A percentile compares a stretch with the other conserved stretches of the same genome.
Evolutionary conservation across 2,113 vertebrate genomes (phyloP).

Genomic region (Lota lota): DNA sequence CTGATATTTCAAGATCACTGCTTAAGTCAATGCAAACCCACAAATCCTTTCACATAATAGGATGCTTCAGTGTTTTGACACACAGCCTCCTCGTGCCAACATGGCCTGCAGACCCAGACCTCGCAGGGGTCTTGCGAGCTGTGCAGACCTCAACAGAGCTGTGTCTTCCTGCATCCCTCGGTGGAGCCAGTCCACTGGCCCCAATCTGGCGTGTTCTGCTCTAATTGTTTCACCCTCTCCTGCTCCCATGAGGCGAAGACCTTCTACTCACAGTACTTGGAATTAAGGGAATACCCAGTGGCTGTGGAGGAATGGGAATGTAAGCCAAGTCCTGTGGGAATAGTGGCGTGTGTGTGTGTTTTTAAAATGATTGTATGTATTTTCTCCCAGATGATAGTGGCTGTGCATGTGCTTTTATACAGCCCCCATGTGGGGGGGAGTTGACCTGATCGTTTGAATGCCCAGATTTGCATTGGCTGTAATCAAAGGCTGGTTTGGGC

Average conservation of each 20-base stretch:
- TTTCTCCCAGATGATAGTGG: background rate
- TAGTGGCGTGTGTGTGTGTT: conserved; percentile 18
- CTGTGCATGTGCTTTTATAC: conserved; percentile 13
- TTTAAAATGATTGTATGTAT: background rate
- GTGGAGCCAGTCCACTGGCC: conserved; percentile 43
- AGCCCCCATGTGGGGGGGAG: conserved; percentile 25
- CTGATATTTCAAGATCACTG: conserved; percentile 17
- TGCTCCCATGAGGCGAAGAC: conserved; percentile 39
- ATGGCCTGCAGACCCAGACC: too few relatives aligned
- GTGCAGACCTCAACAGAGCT: conserved; percentile 6
- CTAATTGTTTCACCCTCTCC: conserved; percentile 61
- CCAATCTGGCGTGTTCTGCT: conserved; percentile 64
- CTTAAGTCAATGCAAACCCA: conserved; percentile 12
- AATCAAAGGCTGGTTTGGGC: background rate
- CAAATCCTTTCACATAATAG: conserved; percentile 12
- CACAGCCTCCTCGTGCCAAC: background rate
- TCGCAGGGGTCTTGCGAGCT: too few relatives aligned
- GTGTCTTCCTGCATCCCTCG: conserved; percentile 36
- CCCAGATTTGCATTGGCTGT: conserved; percentile 11
- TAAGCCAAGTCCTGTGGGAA: conserved; percentile 57
- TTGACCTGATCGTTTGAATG: conserved; percentile 35
- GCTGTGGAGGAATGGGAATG: conserved; percentile 52
- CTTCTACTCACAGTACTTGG: conserved; percentile 58
- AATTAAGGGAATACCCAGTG: conserved; percentile 66
- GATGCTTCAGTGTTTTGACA: conserved; percentile 15